Conservation (phyloP, 2,888 invertebrate species). For the Spatulosminthurus flaviceps region DNA sequence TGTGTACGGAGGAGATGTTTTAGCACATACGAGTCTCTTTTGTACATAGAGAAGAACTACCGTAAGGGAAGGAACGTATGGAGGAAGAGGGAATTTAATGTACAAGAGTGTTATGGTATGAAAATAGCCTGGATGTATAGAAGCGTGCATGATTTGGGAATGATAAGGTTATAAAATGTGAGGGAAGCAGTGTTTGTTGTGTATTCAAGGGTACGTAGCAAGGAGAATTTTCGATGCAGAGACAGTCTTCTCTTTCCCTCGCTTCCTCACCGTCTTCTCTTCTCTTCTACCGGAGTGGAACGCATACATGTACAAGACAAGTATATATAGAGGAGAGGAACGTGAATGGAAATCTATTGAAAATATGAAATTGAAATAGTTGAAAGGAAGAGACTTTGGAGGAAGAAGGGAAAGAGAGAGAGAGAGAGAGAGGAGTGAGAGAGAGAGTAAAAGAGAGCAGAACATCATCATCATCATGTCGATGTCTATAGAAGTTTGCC, state of each 20-base stretch:
- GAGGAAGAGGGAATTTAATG: too few species aligned
- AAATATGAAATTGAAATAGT: neutral
- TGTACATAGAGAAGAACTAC: too few species aligned
- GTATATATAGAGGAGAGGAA: neutral
- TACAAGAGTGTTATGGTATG: too few species aligned
- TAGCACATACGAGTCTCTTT: too few species aligned
- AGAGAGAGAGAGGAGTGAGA: neutral
- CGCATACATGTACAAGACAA: neutral
- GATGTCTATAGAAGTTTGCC: constrained; percentile 38
- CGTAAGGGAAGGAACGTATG: too few species aligned
- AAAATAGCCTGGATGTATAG: too few species aligned
- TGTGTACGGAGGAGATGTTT: too few species aligned
- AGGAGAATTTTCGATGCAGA: neutral
- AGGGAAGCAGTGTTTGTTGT: too few species aligned
- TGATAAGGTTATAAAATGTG: too few species aligned
- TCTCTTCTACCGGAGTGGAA: neutral
- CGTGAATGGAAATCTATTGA: constrained; percentile 10
- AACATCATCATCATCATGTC: constrained; percentile 29
- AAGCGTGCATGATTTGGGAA: too few species aligned
- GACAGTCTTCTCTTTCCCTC: constrained; percentile 3
- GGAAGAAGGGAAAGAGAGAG: neutral
- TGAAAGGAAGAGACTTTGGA: neutral
- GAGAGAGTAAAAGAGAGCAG: constrained; percentile 4
- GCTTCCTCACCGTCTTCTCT: neutral
- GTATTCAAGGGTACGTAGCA: too few species aligned